Conservation (phyloP, 2,113 vertebrate species). For the Oenanthe oenanthe region DNA sequence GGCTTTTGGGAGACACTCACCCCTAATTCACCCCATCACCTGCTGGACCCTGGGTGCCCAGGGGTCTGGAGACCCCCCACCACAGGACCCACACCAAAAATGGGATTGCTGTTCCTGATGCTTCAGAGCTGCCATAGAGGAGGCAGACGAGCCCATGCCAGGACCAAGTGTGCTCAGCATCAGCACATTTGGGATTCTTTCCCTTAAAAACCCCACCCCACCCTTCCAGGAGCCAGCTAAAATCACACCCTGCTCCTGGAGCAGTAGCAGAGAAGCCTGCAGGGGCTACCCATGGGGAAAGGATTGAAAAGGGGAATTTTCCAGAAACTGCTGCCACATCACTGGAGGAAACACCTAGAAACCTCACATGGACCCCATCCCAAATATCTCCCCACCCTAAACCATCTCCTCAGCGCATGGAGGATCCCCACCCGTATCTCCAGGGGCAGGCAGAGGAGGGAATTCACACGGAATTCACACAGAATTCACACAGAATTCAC, state of each 20-base stretch:
- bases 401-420: background rate
- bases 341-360: background rate
- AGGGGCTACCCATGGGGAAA: background rate
- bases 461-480: too few relatives aligned
- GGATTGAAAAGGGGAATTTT: background rate
- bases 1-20: background rate
- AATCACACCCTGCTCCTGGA: background rate
- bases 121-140: background rate
- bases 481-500: too few relatives aligned
- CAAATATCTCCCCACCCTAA: background rate
- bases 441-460: background rate
- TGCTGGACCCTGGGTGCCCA: background rate
- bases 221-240: background rate
- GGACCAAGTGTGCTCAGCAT: background rate
- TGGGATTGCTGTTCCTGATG: background rate
- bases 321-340: background rate
- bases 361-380: background rate
- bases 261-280: background rate
- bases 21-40: background rate
- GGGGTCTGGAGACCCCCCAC: background rate
- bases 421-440: background rate
- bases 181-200: accelerated
- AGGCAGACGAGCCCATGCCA: accelerated
- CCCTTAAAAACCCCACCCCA: background rate
- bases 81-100: background rate